Conservation (phyloP, 2,113 vertebrate genomes). For the Bettongia penicillata region DNA sequence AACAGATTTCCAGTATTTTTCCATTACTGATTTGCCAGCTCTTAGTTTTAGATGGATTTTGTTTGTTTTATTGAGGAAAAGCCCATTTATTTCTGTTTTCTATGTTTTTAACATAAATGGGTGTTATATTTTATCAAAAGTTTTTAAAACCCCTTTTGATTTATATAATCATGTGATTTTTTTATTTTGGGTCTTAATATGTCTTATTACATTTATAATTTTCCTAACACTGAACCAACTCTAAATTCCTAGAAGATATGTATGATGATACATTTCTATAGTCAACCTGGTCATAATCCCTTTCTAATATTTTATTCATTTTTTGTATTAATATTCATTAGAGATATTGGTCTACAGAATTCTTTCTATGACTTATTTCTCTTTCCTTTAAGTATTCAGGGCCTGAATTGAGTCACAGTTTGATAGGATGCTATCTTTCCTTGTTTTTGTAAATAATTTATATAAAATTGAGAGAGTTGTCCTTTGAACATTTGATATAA, state of each 20-base stretch:
- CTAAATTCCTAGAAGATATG: neutral
- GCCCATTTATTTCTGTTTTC: neutral
- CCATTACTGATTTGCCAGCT: neutral
- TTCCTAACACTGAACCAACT: neutral
- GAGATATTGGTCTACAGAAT: neutral
- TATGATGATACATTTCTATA: neutral
- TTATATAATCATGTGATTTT: neutral
- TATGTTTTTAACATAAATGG: neutral
- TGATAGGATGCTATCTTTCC: neutral
- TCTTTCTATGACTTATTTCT: neutral
- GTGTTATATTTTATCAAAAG: neutral
- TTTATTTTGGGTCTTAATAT: neutral
- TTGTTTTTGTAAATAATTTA: too few species aligned
- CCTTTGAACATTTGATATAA: neutral
- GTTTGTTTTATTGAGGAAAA: neutral
- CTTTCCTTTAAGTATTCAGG: neutral
- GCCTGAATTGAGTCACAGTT: neutral
- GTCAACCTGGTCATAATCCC: neutral
- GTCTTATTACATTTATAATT: neutral
- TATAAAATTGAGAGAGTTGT: neutral
- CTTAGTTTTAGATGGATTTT: neutral
- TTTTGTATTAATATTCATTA: neutral
- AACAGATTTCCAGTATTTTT: neutral
- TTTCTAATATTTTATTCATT: neutral
- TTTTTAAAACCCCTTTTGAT: neutral